These are phyloP conservation scores for Psilopogon haemacephalus DNA, from an alignment of 2,113 vertebrate species.

Conservation along the genomic window DNA sequence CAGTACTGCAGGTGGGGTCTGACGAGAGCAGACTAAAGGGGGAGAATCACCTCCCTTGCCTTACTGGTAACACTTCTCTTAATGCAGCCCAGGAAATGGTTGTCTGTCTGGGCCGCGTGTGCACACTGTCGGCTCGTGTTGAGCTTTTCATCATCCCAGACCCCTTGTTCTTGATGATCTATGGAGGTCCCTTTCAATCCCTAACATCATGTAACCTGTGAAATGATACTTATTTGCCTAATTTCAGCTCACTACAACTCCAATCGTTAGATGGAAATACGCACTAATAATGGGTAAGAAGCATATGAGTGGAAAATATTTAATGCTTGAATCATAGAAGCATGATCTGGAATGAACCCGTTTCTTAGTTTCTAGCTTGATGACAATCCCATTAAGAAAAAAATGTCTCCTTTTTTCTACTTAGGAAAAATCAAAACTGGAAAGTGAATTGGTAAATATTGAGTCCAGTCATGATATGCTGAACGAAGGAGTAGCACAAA, in stretches of 20 bases:
- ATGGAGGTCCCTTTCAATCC: too few species aligned
- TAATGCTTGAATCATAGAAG: not conserved
- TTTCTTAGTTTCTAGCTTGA: not conserved
- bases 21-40: too few species aligned
- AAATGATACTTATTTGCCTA: not conserved
- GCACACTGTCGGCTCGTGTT: too few species aligned
- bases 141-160: too few species aligned
- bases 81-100: too few species aligned
- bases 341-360: not conserved
- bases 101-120: too few species aligned
- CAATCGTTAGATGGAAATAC: not conserved
- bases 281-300: not conserved
- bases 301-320: not conserved
- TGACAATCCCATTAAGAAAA: not conserved
- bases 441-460: conserved; percentile 86
- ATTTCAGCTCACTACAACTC: not conserved
- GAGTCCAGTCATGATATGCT: conserved; percentile 81
- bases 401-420: conserved; percentile 33
- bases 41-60: too few species aligned
- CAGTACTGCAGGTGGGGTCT: too few species aligned
- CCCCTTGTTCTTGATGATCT: too few species aligned
- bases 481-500: conserved; percentile 72
- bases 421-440: conserved; percentile 89
- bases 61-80: too few species aligned
- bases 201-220: too few species aligned